Evolutionary conservation across 2,797 vertebrate species (phyloP), one percentile per base, ranked within the genome.

Genomic region (Acipenser ruthenus): DNA sequence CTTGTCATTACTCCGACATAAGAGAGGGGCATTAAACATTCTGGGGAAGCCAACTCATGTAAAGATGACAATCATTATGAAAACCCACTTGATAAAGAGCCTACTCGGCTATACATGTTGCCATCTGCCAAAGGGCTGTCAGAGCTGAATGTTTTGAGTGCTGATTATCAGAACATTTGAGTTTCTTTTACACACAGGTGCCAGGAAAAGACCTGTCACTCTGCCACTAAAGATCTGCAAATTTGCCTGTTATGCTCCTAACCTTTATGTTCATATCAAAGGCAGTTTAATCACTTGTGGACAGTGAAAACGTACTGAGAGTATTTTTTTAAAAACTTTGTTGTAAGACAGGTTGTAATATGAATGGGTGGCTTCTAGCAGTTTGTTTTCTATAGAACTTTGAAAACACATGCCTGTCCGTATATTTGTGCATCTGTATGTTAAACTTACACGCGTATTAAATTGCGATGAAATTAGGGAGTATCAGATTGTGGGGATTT

Each of bases 61-160:
- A 49, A 68, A 73, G 74, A 78, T 67, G 6, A 47, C 62, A 65
- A n/a, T 75, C 49, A 66, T 60, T 67, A 70, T 9, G 49, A 72
- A 67, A 69, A 66, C 61, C 62, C 13, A 37, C 66, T 76, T 6
- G 66, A 66, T 67, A 52, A 63, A 15, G 49, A 64, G 64, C 10
- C 62, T 71, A 1, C n/a, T 5, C 6, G n/a, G 23, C 49, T 11
- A 8, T 12, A 15, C 18, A 7, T 51, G 61, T 49, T 63, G n/a
- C 37, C 18, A 1, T 69, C 55, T 61, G 65, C 62, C 60, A 62
- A 8, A 62, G 51, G 50, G 10, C 4, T 51, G 47, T 50, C 47
- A 71, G 66, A 48, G 23, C 60, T 70, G 70, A 73, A 67, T 74
- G 65, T 7, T 66, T 66, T 37, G 59, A 63, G 13, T 49, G 49